phyloP scores from a whole-genome alignment of 2,888 invertebrate species.

The Trachelus troglodyta region DNA sequence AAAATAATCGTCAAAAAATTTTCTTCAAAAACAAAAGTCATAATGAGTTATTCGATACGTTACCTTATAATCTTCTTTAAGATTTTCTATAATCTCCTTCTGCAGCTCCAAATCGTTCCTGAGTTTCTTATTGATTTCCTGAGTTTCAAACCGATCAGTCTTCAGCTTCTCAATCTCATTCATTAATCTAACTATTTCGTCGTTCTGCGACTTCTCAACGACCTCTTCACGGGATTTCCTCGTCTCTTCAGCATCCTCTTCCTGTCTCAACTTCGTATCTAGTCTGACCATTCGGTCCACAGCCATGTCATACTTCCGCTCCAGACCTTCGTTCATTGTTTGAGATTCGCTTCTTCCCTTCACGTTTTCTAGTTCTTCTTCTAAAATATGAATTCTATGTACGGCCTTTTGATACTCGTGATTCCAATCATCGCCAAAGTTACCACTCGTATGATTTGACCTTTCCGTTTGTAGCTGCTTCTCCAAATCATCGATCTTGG shows the following conservation, averaged over 20 bases:
- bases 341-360: background rate
- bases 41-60: background rate
- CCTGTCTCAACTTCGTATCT: conserved; percentile 5
- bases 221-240: background rate
- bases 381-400: background rate
- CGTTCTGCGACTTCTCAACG: background rate
- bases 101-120: conserved; percentile 44
- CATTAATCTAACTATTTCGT: conserved; percentile 18
- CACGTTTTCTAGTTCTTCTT: background rate
- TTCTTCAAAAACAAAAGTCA: background rate
- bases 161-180: conserved; percentile 44
- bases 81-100: conserved; percentile 39
- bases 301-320: background rate
- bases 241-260: background rate
- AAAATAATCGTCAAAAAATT: background rate
- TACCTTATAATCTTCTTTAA: conserved; percentile 51
- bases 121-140: conserved; percentile 43
- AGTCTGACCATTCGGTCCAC: background rate
- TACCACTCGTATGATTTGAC: background rate
- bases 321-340: background rate
- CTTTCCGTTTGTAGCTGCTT: conserved; percentile 10
- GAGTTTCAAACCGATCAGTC: conserved; percentile 37
- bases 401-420: conserved; percentile 8
- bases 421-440: background rate
- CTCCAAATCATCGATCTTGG: conserved; percentile 17